phyloP scores from a whole-genome alignment of 2,113 vertebrate genomes.

The Cnemophilus loriae region DNA sequence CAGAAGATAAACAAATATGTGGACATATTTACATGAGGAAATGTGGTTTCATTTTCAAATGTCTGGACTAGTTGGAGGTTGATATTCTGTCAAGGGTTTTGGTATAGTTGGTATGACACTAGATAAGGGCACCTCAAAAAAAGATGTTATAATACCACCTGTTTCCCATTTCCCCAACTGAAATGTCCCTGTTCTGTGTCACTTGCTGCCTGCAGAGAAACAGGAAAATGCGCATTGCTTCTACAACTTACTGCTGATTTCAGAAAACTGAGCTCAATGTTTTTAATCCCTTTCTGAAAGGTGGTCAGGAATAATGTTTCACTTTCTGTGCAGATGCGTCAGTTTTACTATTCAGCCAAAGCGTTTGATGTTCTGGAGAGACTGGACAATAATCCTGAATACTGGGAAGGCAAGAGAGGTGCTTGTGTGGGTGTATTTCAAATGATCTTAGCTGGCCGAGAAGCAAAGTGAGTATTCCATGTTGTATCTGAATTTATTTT shows the following conservation, averaged over 20 bases:
- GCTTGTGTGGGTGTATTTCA: slow-evolving; percentile 97
- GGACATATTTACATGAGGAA: neutral
- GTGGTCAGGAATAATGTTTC: neutral
- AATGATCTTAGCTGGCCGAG: slow-evolving; percentile 90
- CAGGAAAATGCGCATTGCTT: neutral
- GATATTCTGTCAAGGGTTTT: neutral
- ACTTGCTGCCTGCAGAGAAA: neutral
- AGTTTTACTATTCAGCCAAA: slow-evolving; percentile 96
- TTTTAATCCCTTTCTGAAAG: neutral
- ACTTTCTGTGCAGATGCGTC: slow-evolving; percentile 85
- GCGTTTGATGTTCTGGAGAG: slow-evolving; percentile 93
- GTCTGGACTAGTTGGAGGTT: neutral
- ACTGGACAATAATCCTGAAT: slow-evolving; percentile 87
- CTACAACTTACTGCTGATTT: neutral
- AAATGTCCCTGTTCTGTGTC: neutral
- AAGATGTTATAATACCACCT: neutral
- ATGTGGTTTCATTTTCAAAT: neutral
- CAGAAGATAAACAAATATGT: neutral
- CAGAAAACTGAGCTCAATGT: neutral
- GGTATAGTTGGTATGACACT: neutral
- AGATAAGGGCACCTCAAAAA: neutral
- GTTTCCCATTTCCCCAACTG: neutral
- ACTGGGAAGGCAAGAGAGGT: slow-evolving; percentile 96
- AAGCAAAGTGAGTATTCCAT: slow-evolving; percentile 83
- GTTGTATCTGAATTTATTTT: neutral